Percentiles rank a stretch among this genome's conserved stretches.
Conservation (phyloP, 2,888 invertebrate species). For the Eudemis profundana region DNA sequence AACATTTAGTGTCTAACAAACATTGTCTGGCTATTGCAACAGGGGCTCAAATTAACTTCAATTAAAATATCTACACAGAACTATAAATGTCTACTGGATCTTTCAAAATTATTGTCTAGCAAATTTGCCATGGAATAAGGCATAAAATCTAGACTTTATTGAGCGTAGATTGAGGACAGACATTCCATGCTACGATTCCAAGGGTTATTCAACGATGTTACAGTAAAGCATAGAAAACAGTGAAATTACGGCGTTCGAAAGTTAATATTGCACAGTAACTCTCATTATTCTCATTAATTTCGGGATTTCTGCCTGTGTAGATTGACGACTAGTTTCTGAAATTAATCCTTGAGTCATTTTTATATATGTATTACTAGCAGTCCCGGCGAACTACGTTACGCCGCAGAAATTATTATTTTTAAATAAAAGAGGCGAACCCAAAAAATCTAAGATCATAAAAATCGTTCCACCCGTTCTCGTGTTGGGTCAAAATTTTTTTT, state of each 20-base stretch:
- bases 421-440: no score
- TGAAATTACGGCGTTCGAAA: neutral
- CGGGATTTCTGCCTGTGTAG: no score
- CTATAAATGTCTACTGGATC: neutral
- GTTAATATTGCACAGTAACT: no score
- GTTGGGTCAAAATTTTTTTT: no score
- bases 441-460: no score
- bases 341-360: no score
- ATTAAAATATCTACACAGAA: conserved; percentile 20
- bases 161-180: conserved; percentile 1
- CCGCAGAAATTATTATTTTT: no score
- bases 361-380: no score
- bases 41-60: conserved; percentile 15
- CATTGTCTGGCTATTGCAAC: conserved; percentile 8
- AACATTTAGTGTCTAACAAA: conserved; percentile 13
- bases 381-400: no score
- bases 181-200: neutral
- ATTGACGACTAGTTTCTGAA: no score
- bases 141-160: conserved; percentile 28
- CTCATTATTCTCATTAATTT: no score
- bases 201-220: neutral
- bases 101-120: conserved; percentile 5
- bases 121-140: neutral
- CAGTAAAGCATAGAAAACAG: neutral
- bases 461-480: no score